Conservation (phyloP, 2,888 invertebrate genomes). For the Catocala nupta region DNA sequence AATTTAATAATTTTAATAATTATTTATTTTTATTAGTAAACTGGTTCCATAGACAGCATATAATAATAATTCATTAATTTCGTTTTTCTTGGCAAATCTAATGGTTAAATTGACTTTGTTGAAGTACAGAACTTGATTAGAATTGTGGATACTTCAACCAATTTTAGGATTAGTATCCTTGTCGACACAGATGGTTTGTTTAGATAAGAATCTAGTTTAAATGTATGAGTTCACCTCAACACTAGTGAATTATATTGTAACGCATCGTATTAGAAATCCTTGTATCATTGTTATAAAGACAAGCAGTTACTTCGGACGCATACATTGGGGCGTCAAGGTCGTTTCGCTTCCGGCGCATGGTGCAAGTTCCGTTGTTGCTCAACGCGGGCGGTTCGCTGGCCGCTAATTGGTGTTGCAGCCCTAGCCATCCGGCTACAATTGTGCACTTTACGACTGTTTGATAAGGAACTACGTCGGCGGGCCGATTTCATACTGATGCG, state of each 20-base stretch:
- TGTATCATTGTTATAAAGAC: slow-evolving; percentile 57
- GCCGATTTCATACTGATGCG: slow-evolving; percentile 34
- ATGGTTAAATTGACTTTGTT: too few species aligned
- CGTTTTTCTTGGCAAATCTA: too few species aligned
- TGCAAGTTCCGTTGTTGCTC: slow-evolving; percentile 83
- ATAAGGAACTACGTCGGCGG: slow-evolving; percentile 47
- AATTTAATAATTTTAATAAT: too few species aligned
- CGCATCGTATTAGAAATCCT: slow-evolving; percentile 57
- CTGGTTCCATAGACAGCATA: too few species aligned
- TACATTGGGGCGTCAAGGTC: slow-evolving; percentile 76
- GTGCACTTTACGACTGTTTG: slow-evolving; percentile 57
- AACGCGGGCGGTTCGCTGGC: slow-evolving; percentile 70
- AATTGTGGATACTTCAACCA: too few species aligned
- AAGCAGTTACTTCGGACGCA: slow-evolving; percentile 50
- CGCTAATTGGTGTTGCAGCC: slow-evolving; percentile 66
- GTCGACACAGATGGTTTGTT: too few species aligned
- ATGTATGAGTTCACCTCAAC: too few species aligned
- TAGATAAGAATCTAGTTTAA: too few species aligned
- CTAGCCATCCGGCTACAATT: slow-evolving; percentile 60
- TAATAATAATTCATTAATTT: too few species aligned
- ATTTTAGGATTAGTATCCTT: too few species aligned
- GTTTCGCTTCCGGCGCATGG: slow-evolving; percentile 72
- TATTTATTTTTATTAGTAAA: too few species aligned
- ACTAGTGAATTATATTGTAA: neutral
- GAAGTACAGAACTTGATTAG: too few species aligned